A percentile compares a stretch with the other conserved stretches of the same genome.
Conservation (phyloP, 2,888 invertebrate species). For the Venusia cambrica region DNA sequence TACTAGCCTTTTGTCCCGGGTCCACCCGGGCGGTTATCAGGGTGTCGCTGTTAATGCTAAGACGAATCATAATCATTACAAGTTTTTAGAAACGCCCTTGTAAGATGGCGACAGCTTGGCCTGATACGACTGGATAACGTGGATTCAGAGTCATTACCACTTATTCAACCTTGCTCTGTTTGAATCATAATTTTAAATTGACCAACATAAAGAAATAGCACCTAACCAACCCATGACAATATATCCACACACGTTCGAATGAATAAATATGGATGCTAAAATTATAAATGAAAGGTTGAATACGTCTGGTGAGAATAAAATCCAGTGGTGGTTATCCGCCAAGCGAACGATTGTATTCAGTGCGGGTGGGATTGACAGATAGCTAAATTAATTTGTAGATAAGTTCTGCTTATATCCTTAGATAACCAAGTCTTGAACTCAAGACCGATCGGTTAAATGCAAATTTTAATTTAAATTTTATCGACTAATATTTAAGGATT, state of each 20-base stretch:
- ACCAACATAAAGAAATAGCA: no score
- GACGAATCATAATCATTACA: constrained; percentile 67
- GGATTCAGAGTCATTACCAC: constrained; percentile 3
- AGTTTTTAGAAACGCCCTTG: constrained; percentile 45
- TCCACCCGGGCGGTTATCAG: constrained; percentile 75
- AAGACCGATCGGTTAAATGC: constrained; percentile 18
- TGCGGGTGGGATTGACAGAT: constrained; percentile 23
- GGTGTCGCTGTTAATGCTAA: constrained; percentile 78
- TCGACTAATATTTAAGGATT: constrained; percentile 25
- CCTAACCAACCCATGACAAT: no score
- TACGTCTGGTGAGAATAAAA: constrained; percentile 7
- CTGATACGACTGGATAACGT: constrained; percentile 13
- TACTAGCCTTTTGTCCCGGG: constrained; percentile 79
- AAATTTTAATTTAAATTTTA: constrained; percentile 22
- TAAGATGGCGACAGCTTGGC: constrained; percentile 18
- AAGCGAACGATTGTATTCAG: constrained; percentile 22
- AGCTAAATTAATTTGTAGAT: constrained; percentile 21
- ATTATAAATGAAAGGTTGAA: constrained; percentile 9
- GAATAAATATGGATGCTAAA: constrained; percentile 2
- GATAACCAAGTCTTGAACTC: constrained; percentile 21
- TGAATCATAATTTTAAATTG: no score
- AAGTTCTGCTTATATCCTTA: constrained; percentile 30
- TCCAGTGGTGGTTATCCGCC: constrained; percentile 14
- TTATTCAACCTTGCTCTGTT: constrained; percentile 19
- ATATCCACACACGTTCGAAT: no score